These are phyloP conservation scores for Sisyra terminalis DNA, from an alignment of 2,888 invertebrate genomes.

Conservation along the genomic window DNA sequence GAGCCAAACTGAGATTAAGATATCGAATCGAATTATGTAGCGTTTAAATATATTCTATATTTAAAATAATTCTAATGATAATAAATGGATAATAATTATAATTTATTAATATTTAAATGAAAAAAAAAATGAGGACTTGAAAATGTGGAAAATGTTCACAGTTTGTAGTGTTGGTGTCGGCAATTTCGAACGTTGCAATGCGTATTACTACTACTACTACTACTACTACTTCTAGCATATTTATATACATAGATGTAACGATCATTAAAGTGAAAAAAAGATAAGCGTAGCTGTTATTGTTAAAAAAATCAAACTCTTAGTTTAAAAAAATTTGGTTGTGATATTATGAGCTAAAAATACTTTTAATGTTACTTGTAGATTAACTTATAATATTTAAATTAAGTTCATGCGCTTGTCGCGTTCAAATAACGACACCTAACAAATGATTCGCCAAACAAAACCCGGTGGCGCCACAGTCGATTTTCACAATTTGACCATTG, in stretches of 20 bases:
- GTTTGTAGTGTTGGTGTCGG: too few relatives aligned
- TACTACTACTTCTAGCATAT: too few relatives aligned
- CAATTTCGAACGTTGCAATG: neutral
- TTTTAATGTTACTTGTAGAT: slow-evolving; percentile 8
- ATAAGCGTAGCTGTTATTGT: slow-evolving; percentile 5
- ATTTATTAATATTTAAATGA: slow-evolving; percentile 1
- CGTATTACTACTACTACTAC: neutral
- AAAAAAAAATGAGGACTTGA: neutral
- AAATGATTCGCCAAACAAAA: too few relatives aligned
- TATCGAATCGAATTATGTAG: neutral
- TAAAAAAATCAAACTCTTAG: slow-evolving; percentile 7
- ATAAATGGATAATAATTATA: neutral
- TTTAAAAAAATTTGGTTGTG: slow-evolving; percentile 9
- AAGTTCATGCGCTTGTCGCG: slow-evolving; percentile 1
- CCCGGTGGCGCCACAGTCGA: too few relatives aligned
- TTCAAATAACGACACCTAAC: too few relatives aligned
- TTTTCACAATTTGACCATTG: too few relatives aligned
- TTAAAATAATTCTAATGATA: too few relatives aligned
- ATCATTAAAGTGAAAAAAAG: neutral
- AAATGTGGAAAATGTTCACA: neutral
- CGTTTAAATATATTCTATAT: neutral
- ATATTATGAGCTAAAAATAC: slow-evolving; percentile 6
- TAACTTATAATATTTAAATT: slow-evolving; percentile 7
- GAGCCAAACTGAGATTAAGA: slow-evolving; percentile 2
- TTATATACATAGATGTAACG: neutral